Base-by-base conservation (phyloP, 2,113 vertebrate species). In the Willisornis vidua region DNA sequence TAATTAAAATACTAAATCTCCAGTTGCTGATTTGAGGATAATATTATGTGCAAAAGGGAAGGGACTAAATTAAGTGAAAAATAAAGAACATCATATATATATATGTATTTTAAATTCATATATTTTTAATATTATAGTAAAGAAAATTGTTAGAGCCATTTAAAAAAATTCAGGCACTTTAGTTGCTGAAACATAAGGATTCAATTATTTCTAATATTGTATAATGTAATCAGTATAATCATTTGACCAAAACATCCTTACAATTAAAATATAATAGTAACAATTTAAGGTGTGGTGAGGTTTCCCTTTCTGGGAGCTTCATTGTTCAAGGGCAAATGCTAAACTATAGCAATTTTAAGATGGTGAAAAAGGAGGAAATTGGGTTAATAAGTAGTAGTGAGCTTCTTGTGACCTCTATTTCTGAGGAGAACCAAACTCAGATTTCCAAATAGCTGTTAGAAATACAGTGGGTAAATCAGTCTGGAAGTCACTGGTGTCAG, bases 71-170 rank as follows among this genome's bases (percentile, higher is more conserved):
- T 26, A 65, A 82, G 41, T 52, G 58, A 3, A 70, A 75, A 80
- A 73, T 11, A 57, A 59, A 12, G 6, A 85, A 35, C 10, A 58
- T 28, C 15, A 5, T 66, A 3, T 63, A 2, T 77, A 8, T 49
- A 3, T 71, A 41, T 41, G 41, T 29, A 39, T 9, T 7, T 28
- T 3, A 25, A 72, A 61, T 3, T 10, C 0, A 3, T 54, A 0
- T 12, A 3, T 33, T 63, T 76, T 57, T 12, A 29, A 14, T 72
- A 28, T 25, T 49, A 33, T 55, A 67, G 5, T 48, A 22, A 85
- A 57, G 23, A n/a, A 9, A 3, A 31, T n/a, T 63, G 20, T 52
- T 75, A 51, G 26, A 75, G 10, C 24, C 28, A 17, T 58, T 80
- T 70, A 3, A 39, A 6, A 54, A 77, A 78, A 37, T 45, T 3